phyloP scores from a whole-genome alignment of 30 jellyfish, hydroid and myxozoan species.

The Pelagia noctiluca region DNA sequence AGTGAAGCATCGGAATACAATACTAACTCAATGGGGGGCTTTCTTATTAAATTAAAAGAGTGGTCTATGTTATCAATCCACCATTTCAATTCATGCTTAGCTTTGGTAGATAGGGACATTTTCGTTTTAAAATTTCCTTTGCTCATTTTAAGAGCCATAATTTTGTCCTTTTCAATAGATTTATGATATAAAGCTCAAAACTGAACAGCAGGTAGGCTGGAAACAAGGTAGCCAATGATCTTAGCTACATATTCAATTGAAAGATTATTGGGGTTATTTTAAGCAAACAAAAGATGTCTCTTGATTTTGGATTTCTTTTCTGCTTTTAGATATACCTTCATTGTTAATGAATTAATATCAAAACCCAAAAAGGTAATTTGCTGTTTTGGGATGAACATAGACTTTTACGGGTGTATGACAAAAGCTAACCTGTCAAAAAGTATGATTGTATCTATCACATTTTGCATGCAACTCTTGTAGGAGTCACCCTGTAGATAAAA shows the following conservation, averaged over 20 bases:
- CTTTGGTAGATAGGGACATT: neutral
- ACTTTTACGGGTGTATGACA: conserved; percentile 28
- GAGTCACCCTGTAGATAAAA: conserved; percentile 33
- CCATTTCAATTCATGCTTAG: neutral
- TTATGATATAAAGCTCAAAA: neutral
- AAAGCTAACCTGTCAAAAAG: conserved; percentile 21
- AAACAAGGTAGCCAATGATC: neutral
- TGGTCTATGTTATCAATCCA: conserved; percentile 7
- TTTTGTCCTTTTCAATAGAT: neutral
- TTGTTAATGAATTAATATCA: conserved; percentile 1
- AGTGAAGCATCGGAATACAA: neutral
- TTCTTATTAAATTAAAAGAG: conserved; percentile 16
- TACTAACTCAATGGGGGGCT: conserved; percentile 35
- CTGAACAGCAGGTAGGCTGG: conserved; percentile 1
- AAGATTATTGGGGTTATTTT: neutral
- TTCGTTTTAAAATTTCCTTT: neutral
- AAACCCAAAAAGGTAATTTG: conserved; percentile 39
- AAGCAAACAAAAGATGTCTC: too few relatives aligned
- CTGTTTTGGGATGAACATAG: neutral
- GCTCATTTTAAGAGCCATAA: neutral
- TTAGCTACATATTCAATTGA: too few relatives aligned
- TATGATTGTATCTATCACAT: conserved; percentile 24
- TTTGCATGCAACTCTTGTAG: conserved; percentile 9
- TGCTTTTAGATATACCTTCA: too few relatives aligned
- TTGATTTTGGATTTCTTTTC: too few relatives aligned